Percentiles rank a stretch among this genome's conserved stretches.
phyloP scores from a whole-genome alignment of 2,797 vertebrate genomes.

The Pygocentrus nattereri region DNA sequence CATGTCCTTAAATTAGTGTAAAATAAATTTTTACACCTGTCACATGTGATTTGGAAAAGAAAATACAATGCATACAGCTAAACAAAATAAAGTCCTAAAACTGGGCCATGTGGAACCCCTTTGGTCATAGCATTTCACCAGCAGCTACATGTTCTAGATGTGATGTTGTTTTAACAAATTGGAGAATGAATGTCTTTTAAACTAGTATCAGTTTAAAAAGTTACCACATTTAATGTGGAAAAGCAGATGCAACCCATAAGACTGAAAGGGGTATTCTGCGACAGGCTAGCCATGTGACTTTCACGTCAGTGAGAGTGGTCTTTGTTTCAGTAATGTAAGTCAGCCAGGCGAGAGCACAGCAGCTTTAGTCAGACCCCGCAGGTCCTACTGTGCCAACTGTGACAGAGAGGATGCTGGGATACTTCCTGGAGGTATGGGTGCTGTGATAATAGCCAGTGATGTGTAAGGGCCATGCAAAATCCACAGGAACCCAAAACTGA shows the following conservation, averaged over 20 bases:
- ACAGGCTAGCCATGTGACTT: slow-evolving; percentile 18
- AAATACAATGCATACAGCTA: no score
- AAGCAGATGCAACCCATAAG: not conserved
- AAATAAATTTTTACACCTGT: no score
- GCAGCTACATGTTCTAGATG: not conserved
- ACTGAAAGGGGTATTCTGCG: not conserved
- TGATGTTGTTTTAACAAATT: not conserved
- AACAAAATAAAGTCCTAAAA: not conserved
- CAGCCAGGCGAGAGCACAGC: slow-evolving; percentile 49
- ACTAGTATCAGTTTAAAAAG: not conserved
- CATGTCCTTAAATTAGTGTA: no score
- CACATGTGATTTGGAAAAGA: no score
- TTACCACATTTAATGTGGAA: slow-evolving; percentile 12
- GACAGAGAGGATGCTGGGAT: slow-evolving; percentile 42
- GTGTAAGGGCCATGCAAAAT: slow-evolving; percentile 15
- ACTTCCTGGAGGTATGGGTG: slow-evolving; percentile 23
- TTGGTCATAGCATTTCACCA: not conserved
- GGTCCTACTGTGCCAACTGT: slow-evolving; percentile 21
- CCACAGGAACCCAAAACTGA: not conserved
- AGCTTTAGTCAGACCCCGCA: slow-evolving; percentile 34
- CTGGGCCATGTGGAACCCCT: not conserved
- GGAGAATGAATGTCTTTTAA: not conserved
- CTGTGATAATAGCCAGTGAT: slow-evolving; percentile 28
- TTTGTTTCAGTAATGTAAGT: slow-evolving; percentile 41
- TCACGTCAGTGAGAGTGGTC: slow-evolving; percentile 22